Conservation (phyloP, 2,113 vertebrate genomes). For the Triplophysa tibetana region DNA sequence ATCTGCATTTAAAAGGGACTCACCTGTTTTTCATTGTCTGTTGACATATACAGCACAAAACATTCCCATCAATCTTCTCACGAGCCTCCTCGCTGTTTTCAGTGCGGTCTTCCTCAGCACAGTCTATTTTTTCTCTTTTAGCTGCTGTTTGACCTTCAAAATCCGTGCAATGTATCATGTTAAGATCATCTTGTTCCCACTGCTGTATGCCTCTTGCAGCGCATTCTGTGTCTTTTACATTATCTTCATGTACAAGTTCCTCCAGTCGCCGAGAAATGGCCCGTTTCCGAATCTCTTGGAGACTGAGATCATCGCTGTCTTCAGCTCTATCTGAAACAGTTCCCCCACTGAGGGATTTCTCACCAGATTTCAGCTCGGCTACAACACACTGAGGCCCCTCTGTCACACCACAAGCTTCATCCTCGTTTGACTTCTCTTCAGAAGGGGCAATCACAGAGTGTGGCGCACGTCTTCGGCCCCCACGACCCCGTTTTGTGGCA, state of each 20-base stretch:
- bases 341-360: constrained; percentile 8
- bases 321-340: constrained; percentile 65
- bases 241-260: constrained; percentile 36
- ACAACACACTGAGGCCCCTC: not conserved
- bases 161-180: constrained; percentile 42
- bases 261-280: constrained; percentile 60
- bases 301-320: constrained; percentile 79
- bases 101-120: not conserved
- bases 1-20: not conserved
- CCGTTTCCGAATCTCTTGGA: constrained; percentile 75
- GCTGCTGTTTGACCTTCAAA: too few species aligned
- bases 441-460: constrained; percentile 75
- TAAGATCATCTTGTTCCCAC: not conserved
- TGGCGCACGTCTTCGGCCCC: constrained; percentile 65
- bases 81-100: constrained; percentile 66
- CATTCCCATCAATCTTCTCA: constrained; percentile 68
- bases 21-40: constrained; percentile 91
- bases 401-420: constrained; percentile 67
- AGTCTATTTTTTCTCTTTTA: constrained; percentile 15
- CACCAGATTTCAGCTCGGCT: constrained; percentile 35
- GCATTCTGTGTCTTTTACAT: constrained; percentile 51
- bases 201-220: not conserved
- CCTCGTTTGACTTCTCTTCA: constrained; percentile 72
- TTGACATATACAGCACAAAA: constrained; percentile 85
- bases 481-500: constrained; percentile 63